Evolutionary conservation across 37 sponge, comb jelly and placozoan genomes (phyloP), one percentile per base, ranked within the genome.

Genomic region (Geodia barretti): DNA sequence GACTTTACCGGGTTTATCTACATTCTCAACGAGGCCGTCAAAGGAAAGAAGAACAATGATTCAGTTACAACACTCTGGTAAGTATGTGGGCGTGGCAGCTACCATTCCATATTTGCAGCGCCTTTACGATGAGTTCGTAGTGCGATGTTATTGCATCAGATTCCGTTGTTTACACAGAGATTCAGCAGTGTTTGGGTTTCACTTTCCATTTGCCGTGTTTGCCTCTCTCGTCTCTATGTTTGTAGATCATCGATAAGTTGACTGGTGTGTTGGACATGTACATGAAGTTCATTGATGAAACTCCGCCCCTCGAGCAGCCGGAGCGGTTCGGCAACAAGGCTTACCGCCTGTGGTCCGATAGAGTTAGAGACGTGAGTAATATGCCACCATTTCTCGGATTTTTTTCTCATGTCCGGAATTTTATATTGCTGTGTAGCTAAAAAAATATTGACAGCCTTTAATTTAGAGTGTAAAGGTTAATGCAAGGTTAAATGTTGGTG

Each of bases 241-340:
- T 41, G 70, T 69, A 85, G 86, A 62, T 62, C 59, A 76, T 80
- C 0, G 70, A 65, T 23, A 80, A 80, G 63, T 29, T 87, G 69
- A 33, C 78, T 47, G 38, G 33, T 3, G 33, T 90, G 20, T 30
- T 98, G 41, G 87, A 90, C 20, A 68, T 32, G 19, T 79, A 91
- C 34, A 72, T 79, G 2, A 40, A 19, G 58, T 96, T 90, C 91
- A 86, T 92, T 21, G 84, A 89, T 29, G 97, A 96, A 36, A 87
- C 58, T 5, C 95, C 95, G 39, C 92, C 96, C 23, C 90, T 89
- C 26, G 84, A 88, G 0, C 90, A 96, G 38, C 84, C 85, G 1
- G 95, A 96, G 87, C 66, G 99, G 30, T 98, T 96, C 79, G 99
- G 99, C 0, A 98, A 98, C 68, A 90, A 90, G 63, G 90, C 99